Percentiles rank a stretch among this genome's conserved stretches.
Conservation (phyloP, 2,888 invertebrate species). For the Keiferia lycopersicella region DNA sequence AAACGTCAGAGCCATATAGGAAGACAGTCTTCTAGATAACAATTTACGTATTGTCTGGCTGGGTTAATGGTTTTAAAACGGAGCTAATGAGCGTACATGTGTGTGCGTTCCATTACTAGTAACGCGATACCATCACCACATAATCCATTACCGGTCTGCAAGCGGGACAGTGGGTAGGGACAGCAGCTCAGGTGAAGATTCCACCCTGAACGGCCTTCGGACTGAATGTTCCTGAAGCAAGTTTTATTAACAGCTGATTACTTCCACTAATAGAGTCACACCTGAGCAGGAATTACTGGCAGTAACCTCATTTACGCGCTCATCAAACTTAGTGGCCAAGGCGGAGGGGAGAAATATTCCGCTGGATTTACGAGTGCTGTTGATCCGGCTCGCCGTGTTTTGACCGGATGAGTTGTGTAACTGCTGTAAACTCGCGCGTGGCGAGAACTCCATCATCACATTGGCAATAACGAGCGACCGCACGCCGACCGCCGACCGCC, state of each 20-base stretch:
- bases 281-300: neutral
- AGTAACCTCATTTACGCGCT: neutral
- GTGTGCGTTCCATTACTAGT: constrained; percentile 12
- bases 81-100: constrained; percentile 17
- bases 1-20: neutral
- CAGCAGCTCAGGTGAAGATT: neutral
- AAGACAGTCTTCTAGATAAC: neutral
- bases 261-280: neutral
- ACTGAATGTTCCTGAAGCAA: neutral
- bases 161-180: neutral
- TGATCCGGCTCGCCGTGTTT: neutral
- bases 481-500: too few relatives aligned
- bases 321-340: neutral
- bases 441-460: constrained; percentile 16
- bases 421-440: neutral
- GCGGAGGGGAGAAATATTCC: neutral
- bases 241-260: constrained; percentile 10
- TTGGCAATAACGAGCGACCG: constrained; percentile 5
- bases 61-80: constrained; percentile 11
- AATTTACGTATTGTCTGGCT: neutral
- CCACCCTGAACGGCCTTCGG: neutral
- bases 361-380: constrained; percentile 5
- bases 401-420: constrained; percentile 12
- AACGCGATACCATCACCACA: constrained; percentile 13
- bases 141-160: constrained; percentile 7